Percentiles rank a stretch among this genome's conserved stretches.
phyloP scores from a whole-genome alignment of 2,113 vertebrate genomes.

The Xiphophorus maculatus region DNA sequence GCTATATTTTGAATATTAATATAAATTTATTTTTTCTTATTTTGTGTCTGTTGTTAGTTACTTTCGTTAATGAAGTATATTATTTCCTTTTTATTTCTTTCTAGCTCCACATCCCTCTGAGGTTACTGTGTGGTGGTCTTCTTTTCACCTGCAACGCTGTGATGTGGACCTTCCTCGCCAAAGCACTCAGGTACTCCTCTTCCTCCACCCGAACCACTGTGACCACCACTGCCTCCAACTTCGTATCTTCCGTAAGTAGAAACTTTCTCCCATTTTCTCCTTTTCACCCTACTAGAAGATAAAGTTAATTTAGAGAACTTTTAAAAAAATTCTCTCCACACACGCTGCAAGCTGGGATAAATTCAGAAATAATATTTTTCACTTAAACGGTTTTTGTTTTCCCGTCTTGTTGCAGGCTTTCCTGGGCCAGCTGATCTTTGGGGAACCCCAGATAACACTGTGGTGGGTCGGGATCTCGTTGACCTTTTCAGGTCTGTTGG shows the following conservation, averaged over 20 bases:
- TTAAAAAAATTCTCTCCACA: background rate
- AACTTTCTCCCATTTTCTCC: background rate
- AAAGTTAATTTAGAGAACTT: conserved; percentile 33
- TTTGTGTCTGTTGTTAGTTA: no score
- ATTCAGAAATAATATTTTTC: conserved; percentile 30
- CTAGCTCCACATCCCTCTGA: conserved; percentile 83
- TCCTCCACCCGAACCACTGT: conserved; percentile 90
- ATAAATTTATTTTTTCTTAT: no score
- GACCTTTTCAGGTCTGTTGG: conserved; percentile 87
- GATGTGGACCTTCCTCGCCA: conserved; percentile 95
- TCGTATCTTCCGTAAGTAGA: conserved; percentile 89
- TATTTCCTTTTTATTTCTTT: background rate
- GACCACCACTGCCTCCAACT: conserved; percentile 91
- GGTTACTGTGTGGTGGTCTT: conserved; percentile 78
- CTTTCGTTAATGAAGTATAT: background rate
- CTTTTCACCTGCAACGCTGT: conserved; percentile 87
- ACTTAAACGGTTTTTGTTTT: background rate
- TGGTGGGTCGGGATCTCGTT: conserved; percentile 92
- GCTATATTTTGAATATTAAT: no score
- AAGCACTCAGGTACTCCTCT: conserved; percentile 89
- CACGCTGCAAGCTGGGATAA: conserved; percentile 34
- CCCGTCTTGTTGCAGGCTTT: conserved; percentile 81
- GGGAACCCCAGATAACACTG: conserved; percentile 85
- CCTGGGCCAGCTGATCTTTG: conserved; percentile 88
- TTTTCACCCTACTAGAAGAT: background rate